Percentiles rank a stretch among this genome's conserved stretches.
Conservation (phyloP, 2,797 vertebrate species). For the Cyclopterus lumpus region DNA sequence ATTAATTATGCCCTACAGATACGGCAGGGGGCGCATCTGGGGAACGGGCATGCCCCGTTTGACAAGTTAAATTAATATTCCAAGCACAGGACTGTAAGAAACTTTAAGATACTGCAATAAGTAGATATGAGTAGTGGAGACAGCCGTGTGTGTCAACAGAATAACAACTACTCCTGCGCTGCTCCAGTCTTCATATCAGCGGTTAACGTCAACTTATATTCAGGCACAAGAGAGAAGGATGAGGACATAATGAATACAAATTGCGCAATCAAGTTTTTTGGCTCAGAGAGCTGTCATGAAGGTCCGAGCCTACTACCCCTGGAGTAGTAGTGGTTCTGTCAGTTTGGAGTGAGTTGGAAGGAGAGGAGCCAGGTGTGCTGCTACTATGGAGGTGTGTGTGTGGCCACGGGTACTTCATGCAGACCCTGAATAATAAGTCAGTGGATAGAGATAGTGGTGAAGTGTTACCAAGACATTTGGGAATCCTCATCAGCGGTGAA, state of each 20-base stretch:
- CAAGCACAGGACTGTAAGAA: no score
- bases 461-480: constrained; percentile 35
- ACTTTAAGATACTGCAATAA: no score
- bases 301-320: constrained; percentile 15
- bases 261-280: constrained; percentile 10
- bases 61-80: no score
- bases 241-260: neutral
- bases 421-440: neutral
- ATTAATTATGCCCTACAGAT: neutral
- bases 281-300: constrained; percentile 28
- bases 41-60: no score
- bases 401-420: neutral
- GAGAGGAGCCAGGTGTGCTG: constrained; percentile 56
- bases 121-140: no score
- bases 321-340: constrained; percentile 42
- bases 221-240: neutral
- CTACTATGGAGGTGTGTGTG: constrained; percentile 23
- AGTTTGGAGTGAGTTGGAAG: constrained; percentile 62
- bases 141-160: neutral
- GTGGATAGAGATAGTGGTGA: neutral
- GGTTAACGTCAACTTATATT: neutral
- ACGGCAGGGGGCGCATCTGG: neutral
- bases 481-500: constrained; percentile 29
- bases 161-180: neutral
- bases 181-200: constrained; percentile 8